Conservation (phyloP, 2,797 vertebrate genomes). For the Salarias fasciatus region DNA sequence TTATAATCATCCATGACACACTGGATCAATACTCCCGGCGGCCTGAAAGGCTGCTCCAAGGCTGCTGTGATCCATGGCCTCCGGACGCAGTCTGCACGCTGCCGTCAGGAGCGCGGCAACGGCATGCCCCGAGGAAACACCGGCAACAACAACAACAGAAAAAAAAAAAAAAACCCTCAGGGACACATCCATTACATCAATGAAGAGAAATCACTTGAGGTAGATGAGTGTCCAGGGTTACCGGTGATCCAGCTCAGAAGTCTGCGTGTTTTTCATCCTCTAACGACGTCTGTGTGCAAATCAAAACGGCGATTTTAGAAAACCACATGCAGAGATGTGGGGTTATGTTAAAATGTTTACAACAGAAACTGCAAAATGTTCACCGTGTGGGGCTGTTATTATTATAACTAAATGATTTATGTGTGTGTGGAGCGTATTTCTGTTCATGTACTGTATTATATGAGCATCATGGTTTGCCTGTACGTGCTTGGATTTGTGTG, state of each 20-base stretch:
- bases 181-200: conserved; percentile 65
- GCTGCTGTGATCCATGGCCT: conserved; percentile 67
- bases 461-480: too few relatives aligned
- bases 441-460: too few relatives aligned
- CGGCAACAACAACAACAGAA: background rate
- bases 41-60: conserved; percentile 66
- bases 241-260: conserved; percentile 24
- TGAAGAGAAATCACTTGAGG: conserved; percentile 43
- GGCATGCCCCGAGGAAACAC: conserved; percentile 57
- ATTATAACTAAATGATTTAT: too few relatives aligned
- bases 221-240: conserved; percentile 57
- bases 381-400: too few relatives aligned
- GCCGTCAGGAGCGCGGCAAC: conserved; percentile 49
- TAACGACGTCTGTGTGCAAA: conserved; percentile 28
- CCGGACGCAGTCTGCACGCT: conserved; percentile 41
- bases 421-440: too few relatives aligned
- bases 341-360: too few relatives aligned
- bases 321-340: background rate
- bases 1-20: conserved; percentile 70
- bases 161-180: conserved; percentile 47
- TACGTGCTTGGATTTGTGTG: too few relatives aligned
- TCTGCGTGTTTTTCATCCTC: conserved; percentile 22
- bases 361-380: too few relatives aligned
- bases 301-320: conserved; percentile 20
- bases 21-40: conserved; percentile 71